Evolutionary conservation across 2,888 invertebrate species (phyloP), one percentile per base, ranked within the genome.

Genomic region (Aleiodes testaceus): DNA sequence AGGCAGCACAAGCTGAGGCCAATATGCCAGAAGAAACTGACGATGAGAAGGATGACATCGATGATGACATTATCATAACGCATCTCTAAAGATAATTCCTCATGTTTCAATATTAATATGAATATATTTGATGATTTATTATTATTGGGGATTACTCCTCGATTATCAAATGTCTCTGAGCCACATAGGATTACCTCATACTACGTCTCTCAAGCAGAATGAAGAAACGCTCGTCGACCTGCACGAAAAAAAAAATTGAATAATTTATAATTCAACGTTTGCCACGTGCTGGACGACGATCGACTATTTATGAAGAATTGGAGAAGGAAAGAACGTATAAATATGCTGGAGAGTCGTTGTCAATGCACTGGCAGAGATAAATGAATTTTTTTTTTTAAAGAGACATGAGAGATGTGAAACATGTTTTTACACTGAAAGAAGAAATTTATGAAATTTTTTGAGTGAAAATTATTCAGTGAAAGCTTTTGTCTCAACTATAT

Each of bases 31-130:
- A 95, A 85, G 95, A 95, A 87, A 94, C 94, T 72, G 95, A 95
- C 84, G 95, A 93, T 87, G 93, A 95, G 85, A 93, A 94, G 84
- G 95, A 95, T 88, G 95, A 95, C 87, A 93, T 95, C 81, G 95
- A 95, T 88, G 95, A 95, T 86, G 95, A 95, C 85, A 95, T 95
- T 86, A 93, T 95, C 85, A 93, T 95, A 84, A 95, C 95, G 77
- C 95, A 95, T 88, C 91, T 95, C 84, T 95, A 93, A 87, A 78
- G 5, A 47, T 5, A 26, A 26, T 26, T 47, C 11, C 14, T 47
- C 16, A 75, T 16, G 70, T 36, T 50, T 18, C 14, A 16, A 12
- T 36, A 36, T 36, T 18, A 30, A 42, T 36, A 11, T n/a, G 53
- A 30, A 22, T 7, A 7, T 11, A 59, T 18, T 26, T 12, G 7